phyloP scores from a whole-genome alignment of 2,888 invertebrate species.

The Scotopteryx bipunctaria region DNA sequence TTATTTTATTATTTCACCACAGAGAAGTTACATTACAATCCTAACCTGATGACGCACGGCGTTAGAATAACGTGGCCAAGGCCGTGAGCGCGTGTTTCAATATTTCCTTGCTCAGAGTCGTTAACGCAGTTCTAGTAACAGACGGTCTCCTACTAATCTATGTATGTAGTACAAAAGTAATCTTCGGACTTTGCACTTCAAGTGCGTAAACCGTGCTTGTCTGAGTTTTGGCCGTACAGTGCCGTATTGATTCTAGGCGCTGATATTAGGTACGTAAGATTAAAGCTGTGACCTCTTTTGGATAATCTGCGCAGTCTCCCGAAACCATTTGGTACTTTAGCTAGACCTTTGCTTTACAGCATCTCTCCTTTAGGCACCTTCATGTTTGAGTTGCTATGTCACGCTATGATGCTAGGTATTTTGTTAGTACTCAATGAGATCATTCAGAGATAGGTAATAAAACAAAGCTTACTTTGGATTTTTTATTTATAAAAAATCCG shows the following conservation, averaged over 20 bases:
- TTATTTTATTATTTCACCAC: conserved; percentile 15
- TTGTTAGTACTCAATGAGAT: too few relatives aligned
- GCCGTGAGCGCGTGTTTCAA: conserved; percentile 28
- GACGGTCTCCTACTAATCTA: too few relatives aligned
- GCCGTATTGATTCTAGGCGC: not conserved
- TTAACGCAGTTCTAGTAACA: not conserved
- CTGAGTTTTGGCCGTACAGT: not conserved
- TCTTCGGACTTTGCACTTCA: conserved; percentile 18
- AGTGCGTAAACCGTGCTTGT: conserved; percentile 2
- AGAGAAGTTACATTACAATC: conserved; percentile 24
- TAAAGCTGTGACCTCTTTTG: not conserved
- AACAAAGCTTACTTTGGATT: too few relatives aligned
- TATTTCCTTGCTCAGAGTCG: conserved; percentile 1
- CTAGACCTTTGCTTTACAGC: not conserved
- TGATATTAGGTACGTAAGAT: not conserved
- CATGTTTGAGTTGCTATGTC: too few relatives aligned
- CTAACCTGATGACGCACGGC: conserved; percentile 35
- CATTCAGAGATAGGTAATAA: too few relatives aligned
- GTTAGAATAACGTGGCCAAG: conserved; percentile 41
- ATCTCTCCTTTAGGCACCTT: too few relatives aligned
- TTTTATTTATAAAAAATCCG: too few relatives aligned
- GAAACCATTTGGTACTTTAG: not conserved
- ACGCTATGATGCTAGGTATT: too few relatives aligned
- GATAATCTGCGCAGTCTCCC: conserved; percentile 1
- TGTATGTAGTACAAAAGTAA: not conserved